Percentiles rank a stretch among this genome's conserved stretches.
phyloP scores from a whole-genome alignment of 2,113 vertebrate genomes.

The Carassius carassius region DNA sequence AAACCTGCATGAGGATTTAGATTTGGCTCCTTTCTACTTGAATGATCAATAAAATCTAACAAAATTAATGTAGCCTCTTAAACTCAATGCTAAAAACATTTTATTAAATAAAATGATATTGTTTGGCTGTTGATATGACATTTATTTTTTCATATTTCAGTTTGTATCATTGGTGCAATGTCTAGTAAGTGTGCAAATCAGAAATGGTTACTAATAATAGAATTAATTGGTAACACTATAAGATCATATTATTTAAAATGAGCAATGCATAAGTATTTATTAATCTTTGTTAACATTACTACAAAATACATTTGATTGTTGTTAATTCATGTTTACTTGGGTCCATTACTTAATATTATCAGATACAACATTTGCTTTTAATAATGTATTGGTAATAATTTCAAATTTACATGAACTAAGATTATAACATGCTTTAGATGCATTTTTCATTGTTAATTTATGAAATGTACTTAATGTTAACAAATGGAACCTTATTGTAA shows the following conservation, averaged over 20 bases:
- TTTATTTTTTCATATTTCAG: background rate
- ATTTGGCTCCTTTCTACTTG: background rate
- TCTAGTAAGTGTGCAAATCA: background rate
- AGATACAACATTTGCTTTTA: background rate
- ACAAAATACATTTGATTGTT: background rate
- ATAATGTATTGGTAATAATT: background rate
- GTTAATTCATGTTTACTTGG: background rate
- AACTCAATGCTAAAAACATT: background rate
- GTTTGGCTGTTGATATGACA: background rate
- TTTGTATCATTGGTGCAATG: background rate
- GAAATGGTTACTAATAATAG: background rate
- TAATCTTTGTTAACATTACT: background rate
- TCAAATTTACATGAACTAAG: background rate
- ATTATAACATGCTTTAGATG: background rate
- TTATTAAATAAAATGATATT: background rate
- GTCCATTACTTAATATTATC: background rate
- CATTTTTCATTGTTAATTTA: background rate
- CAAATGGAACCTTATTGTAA: too few species aligned
- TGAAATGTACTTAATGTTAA: too few species aligned
- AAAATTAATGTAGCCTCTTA: slow-evolving; percentile 11
- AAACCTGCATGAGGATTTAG: background rate
- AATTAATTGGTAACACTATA: too few species aligned
- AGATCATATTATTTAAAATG: background rate
- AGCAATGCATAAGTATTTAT: background rate
- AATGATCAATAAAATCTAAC: background rate